Evolutionary conservation across 2,113 vertebrate species (phyloP).

Genomic region (Piaya cayana): DNA sequence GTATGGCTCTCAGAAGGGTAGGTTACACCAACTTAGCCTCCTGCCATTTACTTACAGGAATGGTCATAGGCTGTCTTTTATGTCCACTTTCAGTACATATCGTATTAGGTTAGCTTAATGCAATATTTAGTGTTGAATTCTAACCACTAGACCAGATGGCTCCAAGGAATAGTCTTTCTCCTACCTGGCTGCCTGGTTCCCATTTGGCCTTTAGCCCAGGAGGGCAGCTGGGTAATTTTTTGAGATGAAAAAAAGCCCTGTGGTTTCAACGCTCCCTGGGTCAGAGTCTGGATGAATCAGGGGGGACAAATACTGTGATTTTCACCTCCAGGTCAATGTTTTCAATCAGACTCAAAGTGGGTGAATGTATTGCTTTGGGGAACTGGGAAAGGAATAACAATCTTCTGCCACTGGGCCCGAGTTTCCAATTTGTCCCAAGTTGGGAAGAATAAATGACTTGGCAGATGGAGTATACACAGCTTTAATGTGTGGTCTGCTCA

Average conservation of each 20-base stretch:
- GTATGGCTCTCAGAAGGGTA: not conserved
- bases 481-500: conserved; percentile 65
- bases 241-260: not conserved
- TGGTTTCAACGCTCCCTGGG: not conserved
- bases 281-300: not conserved
- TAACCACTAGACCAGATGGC: not conserved
- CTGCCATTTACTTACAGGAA: not conserved
- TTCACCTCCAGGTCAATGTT: conserved; percentile 27
- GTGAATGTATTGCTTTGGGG: conserved; percentile 14
- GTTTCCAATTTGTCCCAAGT: conserved; percentile 36
- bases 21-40: not conserved
- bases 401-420: conserved; percentile 24
- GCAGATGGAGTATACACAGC: conserved; percentile 42
- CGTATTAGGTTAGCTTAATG: not conserved
- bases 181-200: not conserved
- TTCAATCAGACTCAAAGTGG: conserved; percentile 24
- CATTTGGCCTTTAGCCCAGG: not conserved
- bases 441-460: conserved; percentile 23
- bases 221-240: not conserved
- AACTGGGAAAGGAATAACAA: conserved; percentile 34
- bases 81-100: not conserved
- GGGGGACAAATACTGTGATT: not conserved
- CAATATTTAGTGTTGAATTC: not conserved
- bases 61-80: not conserved
- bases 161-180: not conserved